Evolutionary conservation across 2,797 vertebrate species (phyloP), one percentile per base, ranked within the genome.

Genomic region (Yasuhikotakia modesta): DNA sequence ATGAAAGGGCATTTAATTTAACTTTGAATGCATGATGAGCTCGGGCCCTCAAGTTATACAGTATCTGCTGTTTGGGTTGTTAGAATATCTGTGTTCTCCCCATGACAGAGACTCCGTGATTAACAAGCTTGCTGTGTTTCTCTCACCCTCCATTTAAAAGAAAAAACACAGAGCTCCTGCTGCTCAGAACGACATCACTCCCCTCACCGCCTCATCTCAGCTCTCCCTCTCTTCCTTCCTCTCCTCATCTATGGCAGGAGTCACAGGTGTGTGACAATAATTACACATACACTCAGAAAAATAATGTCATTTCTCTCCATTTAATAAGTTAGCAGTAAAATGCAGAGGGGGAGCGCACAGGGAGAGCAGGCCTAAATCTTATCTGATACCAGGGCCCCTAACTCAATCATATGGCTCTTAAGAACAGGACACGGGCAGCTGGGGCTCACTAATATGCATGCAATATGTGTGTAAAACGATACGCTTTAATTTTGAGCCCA

Each of bases 331-430:
- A 27, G 27, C 27, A 27, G 27, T 27, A 27, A 27, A 27, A 27
- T 27, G 27, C 27, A 27, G 27, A 27, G 27, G 84, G 92, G 91
- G 89, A 58, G 67, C 70, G 72, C 53, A 50, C 32, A 70, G 79
- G 80, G 92, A 91, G 90, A 88, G 87, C 84, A 94, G 89, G 93
- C 93, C 90, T 86, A 87, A 95, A 96, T 97, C 91, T 92, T 95
- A 97, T 96, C 95, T 93, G 96, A 96, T 96, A 96, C 93, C 94
- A 93, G 89, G 89, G 91, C 89, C 85, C 95, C 96, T 99, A 98
- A 99, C 96, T 97, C 96, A 98, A 99, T 99, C 97, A 96, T 95
- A 96, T 95, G 95, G 96, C 96, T 98, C 95, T 98, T 98, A 97
- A 97, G 96, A 96, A 96, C 93, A 95, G 94, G 93, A 91, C 91